Evolutionary conservation across 2,113 vertebrate genomes (phyloP).

Genomic region (Phylloscopus whistleri): DNA sequence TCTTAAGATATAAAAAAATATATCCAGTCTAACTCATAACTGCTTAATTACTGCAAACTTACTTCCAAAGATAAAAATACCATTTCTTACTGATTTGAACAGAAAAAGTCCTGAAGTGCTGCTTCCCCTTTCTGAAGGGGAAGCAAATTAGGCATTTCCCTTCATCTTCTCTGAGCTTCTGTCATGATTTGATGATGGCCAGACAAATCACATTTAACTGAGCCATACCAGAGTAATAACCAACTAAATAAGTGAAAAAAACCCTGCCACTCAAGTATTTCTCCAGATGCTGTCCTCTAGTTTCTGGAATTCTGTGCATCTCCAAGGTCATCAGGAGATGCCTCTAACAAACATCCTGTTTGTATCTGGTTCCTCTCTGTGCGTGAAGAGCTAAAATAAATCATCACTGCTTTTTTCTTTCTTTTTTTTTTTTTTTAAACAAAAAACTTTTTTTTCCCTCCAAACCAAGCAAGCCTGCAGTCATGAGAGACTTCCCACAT

Average conservation of each 20-base stretch:
- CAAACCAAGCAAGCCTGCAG: background rate
- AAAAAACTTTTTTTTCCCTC: background rate
- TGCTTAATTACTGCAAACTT: background rate
- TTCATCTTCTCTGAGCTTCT: background rate
- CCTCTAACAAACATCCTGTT: conserved; percentile 42
- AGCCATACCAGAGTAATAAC: background rate
- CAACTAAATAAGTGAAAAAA: background rate
- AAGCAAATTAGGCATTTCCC: background rate
- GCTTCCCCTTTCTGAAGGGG: background rate
- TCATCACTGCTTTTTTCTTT: background rate
- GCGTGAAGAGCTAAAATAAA: background rate
- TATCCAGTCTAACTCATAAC: background rate
- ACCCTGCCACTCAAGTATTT: background rate
- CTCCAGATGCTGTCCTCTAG: conserved; percentile 3
- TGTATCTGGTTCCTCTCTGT: background rate
- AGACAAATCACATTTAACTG: background rate
- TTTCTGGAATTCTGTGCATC: conserved; percentile 45
- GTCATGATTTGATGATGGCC: background rate
- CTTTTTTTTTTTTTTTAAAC: background rate
- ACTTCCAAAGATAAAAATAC: background rate
- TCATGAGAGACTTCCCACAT: background rate
- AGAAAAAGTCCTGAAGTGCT: background rate
- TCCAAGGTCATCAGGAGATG: background rate
- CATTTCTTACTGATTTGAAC: background rate
- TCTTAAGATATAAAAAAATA: background rate